Conservation (phyloP, 2,797 vertebrate species). For the Leptoclinus maculatus region DNA sequence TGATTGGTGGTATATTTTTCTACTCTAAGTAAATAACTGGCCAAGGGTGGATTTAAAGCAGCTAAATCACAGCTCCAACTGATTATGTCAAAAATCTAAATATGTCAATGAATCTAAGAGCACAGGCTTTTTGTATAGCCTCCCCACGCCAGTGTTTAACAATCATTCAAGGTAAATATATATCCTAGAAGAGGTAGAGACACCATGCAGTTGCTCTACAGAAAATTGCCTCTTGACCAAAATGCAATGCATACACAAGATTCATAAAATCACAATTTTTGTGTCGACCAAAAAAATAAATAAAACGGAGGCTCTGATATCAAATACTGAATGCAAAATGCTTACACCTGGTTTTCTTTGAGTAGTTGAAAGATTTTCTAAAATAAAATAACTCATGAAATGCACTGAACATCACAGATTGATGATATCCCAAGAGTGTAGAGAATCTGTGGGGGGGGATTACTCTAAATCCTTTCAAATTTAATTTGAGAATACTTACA, state of each 20-base stretch:
- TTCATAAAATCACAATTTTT: not conserved
- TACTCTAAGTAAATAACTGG: constrained; percentile 25
- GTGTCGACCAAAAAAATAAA: not conserved
- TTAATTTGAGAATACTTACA: not conserved
- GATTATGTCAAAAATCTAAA: not conserved
- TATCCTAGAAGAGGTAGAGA: not conserved
- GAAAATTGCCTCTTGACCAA: constrained; percentile 14
- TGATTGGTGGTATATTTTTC: constrained; percentile 27
- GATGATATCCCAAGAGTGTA: constrained; percentile 5
- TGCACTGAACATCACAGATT: constrained; percentile 25
- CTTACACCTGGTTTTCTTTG: not conserved
- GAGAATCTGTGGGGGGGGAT: constrained; percentile 4
- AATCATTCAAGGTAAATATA: constrained; percentile 19
- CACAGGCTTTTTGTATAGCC: not conserved
- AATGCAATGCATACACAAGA: constrained; percentile 8
- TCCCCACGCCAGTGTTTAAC: constrained; percentile 14
- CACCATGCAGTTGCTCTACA: not conserved
- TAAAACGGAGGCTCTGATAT: not conserved
- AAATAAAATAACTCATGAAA: constrained; percentile 31
- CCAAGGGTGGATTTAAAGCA: not conserved
- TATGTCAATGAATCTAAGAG: not conserved
- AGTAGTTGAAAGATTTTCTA: not conserved
- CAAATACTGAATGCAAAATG: not conserved
- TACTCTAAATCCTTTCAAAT: constrained; percentile 20
- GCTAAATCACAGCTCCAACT: not conserved